These are phyloP conservation scores for Syngnathoides biaculeatus DNA, from an alignment of 2,113 vertebrate genomes.

Conservation along the genomic window DNA sequence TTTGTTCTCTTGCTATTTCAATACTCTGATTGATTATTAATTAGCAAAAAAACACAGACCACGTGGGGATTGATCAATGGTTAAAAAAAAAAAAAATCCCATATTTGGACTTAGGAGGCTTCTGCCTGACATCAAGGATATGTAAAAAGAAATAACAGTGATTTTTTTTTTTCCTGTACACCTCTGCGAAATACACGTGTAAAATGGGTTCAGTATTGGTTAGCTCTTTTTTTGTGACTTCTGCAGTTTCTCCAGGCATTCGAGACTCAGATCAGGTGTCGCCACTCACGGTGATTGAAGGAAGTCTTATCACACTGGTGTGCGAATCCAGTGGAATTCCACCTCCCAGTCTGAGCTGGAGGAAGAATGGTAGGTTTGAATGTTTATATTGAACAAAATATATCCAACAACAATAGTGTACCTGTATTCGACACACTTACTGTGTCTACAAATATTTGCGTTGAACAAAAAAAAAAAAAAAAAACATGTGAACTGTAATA, in stretches of 20 bases:
- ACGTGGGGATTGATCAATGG: too few species aligned
- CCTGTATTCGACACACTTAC: too few species aligned
- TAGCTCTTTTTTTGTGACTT: conserved; percentile 31
- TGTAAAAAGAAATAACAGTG: neutral
- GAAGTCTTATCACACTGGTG: conserved; percentile 79
- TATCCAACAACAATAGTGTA: too few species aligned
- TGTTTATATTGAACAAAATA: neutral
- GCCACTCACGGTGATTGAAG: conserved; percentile 82
- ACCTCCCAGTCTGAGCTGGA: conserved; percentile 87
- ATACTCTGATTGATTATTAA: too few species aligned
- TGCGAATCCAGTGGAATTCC: conserved; percentile 96
- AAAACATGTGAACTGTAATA: too few species aligned
- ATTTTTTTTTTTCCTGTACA: neutral
- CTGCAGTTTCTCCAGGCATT: conserved; percentile 80
- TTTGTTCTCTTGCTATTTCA: too few species aligned
- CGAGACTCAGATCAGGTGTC: conserved; percentile 76
- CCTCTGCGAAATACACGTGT: neutral
- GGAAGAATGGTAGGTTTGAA: conserved; percentile 79
- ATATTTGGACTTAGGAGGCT: too few species aligned
- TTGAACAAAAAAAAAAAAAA: too few species aligned
- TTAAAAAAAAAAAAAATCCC: too few species aligned
- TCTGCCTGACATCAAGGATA: too few species aligned
- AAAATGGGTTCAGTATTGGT: conserved; percentile 2
- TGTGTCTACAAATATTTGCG: too few species aligned
- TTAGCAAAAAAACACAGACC: too few species aligned